Evolutionary conservation across 2,113 vertebrate genomes (phyloP).

Genomic region (Archilochus colubris): DNA sequence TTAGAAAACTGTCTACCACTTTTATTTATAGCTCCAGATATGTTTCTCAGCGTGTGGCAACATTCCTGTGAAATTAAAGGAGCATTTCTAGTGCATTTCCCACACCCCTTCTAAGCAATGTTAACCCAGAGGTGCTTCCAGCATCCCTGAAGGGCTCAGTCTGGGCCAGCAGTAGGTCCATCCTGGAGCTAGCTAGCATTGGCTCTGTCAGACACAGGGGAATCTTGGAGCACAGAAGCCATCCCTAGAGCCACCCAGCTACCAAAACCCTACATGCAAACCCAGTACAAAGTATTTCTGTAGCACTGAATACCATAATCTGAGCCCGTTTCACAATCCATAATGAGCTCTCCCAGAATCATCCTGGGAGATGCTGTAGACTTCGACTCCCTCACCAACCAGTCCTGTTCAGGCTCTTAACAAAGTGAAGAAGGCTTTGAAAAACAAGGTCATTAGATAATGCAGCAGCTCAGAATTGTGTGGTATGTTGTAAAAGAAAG

Average conservation of each 20-base stretch:
- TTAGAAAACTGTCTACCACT: background rate
- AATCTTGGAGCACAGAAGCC: too few species aligned
- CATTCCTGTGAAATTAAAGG: background rate
- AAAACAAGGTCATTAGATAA: slow-evolving; percentile 37
- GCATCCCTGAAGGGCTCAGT: too few species aligned
- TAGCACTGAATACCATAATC: background rate
- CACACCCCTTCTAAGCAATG: too few species aligned
- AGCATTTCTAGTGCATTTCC: background rate
- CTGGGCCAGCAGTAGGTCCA: too few species aligned
- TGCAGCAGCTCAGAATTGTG: background rate
- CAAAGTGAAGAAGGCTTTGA: slow-evolving; percentile 17
- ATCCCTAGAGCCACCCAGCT: too few species aligned
- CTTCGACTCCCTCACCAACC: background rate
- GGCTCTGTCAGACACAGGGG: too few species aligned
- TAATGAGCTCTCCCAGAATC: background rate
- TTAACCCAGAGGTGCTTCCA: too few species aligned
- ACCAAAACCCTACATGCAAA: too few species aligned
- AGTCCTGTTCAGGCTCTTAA: background rate
- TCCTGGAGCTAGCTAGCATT: too few species aligned
- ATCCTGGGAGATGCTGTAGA: background rate
- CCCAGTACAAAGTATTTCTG: background rate
- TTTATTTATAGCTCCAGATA: background rate
- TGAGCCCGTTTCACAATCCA: background rate
- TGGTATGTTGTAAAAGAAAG: background rate
- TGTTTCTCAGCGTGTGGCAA: background rate